Evolutionary conservation across 2,113 vertebrate species (phyloP), one percentile per base, ranked within the genome.

Genomic region (Gallinago undulata): DNA sequence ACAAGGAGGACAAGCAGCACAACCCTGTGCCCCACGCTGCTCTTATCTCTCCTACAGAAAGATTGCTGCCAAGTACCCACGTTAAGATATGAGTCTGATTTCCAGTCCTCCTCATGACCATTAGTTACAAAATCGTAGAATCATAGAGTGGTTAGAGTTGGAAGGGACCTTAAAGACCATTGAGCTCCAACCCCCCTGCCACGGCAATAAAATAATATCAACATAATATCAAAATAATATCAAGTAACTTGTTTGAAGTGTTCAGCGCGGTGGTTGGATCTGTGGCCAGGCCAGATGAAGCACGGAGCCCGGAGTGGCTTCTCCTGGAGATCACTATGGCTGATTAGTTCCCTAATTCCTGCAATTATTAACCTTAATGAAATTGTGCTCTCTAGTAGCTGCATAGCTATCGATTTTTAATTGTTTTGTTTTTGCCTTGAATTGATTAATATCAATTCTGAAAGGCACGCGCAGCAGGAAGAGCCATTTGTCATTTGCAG

Each of bases 351-450:
- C 55, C 31, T 94, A 93, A 97, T 94, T 89, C 76, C 92, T 31
- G 72, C 83, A 67, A 95, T 97, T 91, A 96, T 75, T 72, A 94
- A 79, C 82, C 51, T 47, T 94, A 95, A 96, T 96, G 96, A 94
- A 92, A 89, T 81, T 45, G 59, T 57, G 90, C 94, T 93, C 77
- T 50, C 93, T 89, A 92, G 93, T 85, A 96, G n/a, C 30, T 47
- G 55, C 69, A n/a, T 35, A 81, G 90, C 64, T 84, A 96, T 85
- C 74, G 90, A 91, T 93, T 95, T 96, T 87, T 94, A 96, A 95
- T 94, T 93, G 86, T 12, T 80, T 74, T 73, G 69, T 83, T 60
- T 96, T 41, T 94, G 89, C n/a, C 69, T 87, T 73, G 88, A 17
- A 94, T 79, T 51, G 91, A 87, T 84, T 57, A 25, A 64, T 56